Conservation (phyloP, 37 sponge, comb jelly and placozoan species). For the Hormiphora californensis region DNA sequence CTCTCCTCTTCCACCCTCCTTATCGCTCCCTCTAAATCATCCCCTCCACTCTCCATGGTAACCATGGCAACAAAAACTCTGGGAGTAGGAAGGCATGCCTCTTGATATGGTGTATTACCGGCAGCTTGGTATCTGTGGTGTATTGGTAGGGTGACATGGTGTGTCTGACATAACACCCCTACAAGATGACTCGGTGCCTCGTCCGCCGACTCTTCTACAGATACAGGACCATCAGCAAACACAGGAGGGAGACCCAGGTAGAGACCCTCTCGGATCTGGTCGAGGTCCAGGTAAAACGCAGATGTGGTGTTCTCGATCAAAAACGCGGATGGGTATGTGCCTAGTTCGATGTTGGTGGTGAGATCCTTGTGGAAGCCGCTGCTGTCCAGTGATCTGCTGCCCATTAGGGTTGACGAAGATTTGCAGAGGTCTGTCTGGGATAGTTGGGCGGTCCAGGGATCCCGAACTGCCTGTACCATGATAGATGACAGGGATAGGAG, state of each 20-base stretch:
- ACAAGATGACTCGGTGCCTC: constrained; percentile 5
- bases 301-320: constrained; percentile 43
- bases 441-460: background rate
- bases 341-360: background rate
- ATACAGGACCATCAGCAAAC: constrained; percentile 4
- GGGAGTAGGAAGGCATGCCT: background rate
- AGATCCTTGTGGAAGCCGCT: constrained; percentile 33
- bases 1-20: background rate
- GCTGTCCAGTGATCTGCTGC: background rate
- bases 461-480: background rate
- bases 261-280: constrained; percentile 13
- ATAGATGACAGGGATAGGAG: background rate
- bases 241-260: constrained; percentile 19
- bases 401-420: background rate
- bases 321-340: background rate
- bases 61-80: constrained; percentile 16
- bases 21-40: background rate
- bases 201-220: background rate
- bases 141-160: constrained; percentile 18
- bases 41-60: background rate
- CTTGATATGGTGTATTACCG: background rate
- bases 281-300: constrained; percentile 15
- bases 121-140: constrained; percentile 51
- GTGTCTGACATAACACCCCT: constrained; percentile 30
- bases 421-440: background rate